Base-by-base conservation (phyloP, 2,113 vertebrate genomes). In the Paedocypris sp. region DNA sequence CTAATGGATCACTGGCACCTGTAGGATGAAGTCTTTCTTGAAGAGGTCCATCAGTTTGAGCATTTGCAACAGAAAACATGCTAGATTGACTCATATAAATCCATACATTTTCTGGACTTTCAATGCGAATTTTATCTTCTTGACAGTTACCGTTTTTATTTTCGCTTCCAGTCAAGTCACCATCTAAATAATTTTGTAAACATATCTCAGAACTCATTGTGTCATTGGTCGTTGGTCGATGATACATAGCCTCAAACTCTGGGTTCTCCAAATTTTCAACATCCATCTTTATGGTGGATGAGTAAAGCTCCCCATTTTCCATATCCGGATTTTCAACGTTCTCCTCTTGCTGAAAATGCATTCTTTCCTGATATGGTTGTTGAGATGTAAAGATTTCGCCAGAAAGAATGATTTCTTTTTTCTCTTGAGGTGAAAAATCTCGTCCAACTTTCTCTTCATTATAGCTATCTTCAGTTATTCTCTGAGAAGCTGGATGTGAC, bases 201-300 rank as follows among this genome's bases (percentile, higher is more conserved):
- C 38, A 66, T 26, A 8, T 35, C 15, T 56, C 49, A 11, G 57
- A 48, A 38, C 64, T 36, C 26, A 46, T 11, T 5, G 50, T 39
- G 29, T 33, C 29, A 45, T 8, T 33, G 38, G 32, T 10, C 7
- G 15, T 51, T 15, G 29, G n/a, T 45, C 28, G 59, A 16, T 46
- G 36, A 3, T 49, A 46, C 22, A 26, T 25, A 11, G 29, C 20
- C 52, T 85, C 82, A 19, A 67, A 62, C 26, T 66, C 80, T 46
- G 80, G 83, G 31, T 69, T 83, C 73, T 88, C 84, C 35, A 75
- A 18, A 61, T 87, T 86, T 52, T 83, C 85, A 60, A 73, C 68
- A 65, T 84, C 77, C 16, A 59, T 26, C n/a, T 66, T 51, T 10
- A 51, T 2, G 11, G 19, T 15, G 50, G 48, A 23, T 12, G 33